phyloP scores from a whole-genome alignment of 2,113 vertebrate species.

The Camelus bactrianus region DNA sequence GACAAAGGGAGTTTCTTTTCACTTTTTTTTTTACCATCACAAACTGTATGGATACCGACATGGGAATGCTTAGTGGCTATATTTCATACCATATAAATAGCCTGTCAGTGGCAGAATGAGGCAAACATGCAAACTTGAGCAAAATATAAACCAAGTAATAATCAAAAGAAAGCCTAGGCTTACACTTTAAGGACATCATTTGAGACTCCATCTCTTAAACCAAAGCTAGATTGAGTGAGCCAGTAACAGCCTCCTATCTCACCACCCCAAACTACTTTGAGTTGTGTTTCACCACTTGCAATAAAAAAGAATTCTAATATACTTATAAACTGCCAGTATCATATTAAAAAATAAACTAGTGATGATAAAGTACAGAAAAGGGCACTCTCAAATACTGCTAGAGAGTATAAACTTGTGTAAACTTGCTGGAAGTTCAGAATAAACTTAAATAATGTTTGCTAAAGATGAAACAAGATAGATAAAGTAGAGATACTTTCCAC shows the following conservation, averaged over 20 bases:
- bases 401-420: conserved; percentile 10
- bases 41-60: background rate
- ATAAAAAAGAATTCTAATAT: conserved; percentile 47
- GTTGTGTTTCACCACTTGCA: background rate
- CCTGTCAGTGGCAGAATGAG: background rate
- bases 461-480: conserved; percentile 2
- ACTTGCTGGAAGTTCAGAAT: conserved; percentile 13
- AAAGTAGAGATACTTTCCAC: background rate
- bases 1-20: background rate
- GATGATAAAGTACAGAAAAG: conserved; percentile 35
- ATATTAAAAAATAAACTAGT: conserved; percentile 57
- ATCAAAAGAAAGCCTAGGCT: conserved; percentile 23
- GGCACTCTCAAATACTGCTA: background rate
- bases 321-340: background rate
- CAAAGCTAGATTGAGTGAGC: conserved; percentile 24
- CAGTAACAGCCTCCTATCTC: background rate
- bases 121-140: background rate
- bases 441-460: conserved; percentile 14
- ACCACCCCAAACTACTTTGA: background rate
- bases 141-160: conserved; percentile 21
- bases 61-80: background rate
- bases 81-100: background rate
- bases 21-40: conserved; percentile 16
- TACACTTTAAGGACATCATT: background rate
- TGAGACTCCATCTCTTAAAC: conserved; percentile 7